Evolutionary conservation across 2,113 vertebrate species (phyloP), one percentile per base, ranked within the genome.

Genomic region (Siniperca knerii): DNA sequence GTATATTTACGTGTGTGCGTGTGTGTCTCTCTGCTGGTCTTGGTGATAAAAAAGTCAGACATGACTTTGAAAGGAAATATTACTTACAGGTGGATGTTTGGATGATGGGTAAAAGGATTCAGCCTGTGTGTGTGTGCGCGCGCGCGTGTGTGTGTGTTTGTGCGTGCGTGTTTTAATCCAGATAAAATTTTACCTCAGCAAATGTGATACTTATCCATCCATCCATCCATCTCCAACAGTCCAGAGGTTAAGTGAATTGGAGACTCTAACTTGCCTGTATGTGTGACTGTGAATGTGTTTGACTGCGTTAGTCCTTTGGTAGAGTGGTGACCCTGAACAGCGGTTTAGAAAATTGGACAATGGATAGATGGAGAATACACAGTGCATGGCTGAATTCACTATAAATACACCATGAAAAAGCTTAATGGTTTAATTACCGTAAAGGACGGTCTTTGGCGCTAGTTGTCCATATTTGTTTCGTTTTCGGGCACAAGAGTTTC

Each of bases 61-160:
- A 58, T 55, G 62, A 67, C 72, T 81, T 68, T 40, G 20, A 18
- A 55, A 82, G 37, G 71, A 78, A 72, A 87, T 25, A 81, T 83
- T 25, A 70, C 75, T 37, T 29, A 46, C 55, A 65, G 72, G 46
- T 13, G 46, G 46, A 76, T 68, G 67, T 20, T 78, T 42, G 52
- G 48, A 79, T 75, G 42, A 76, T 60, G 64, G 66, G 71, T 72
- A 23, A 62, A 87, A 81, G 37, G 16, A 67, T 50, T 77, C 55
- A 84, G 74, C 65, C 6, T 13, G 16, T 23, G 44, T 46, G 60
- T 44, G 15, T 61, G 29, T 20, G 60, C 65, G n/a, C 21, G 61
- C 18, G 11, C 58, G 20, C 60, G 60, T 44, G 15, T 52, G 29
- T 20, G 60, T 73, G n/a, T 54, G n/a, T 25, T 48, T 23, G 11